Evolutionary conservation across 1,140 invertebrate genomes (phyloP).

Genomic region (Ridgeia piscesae): DNA sequence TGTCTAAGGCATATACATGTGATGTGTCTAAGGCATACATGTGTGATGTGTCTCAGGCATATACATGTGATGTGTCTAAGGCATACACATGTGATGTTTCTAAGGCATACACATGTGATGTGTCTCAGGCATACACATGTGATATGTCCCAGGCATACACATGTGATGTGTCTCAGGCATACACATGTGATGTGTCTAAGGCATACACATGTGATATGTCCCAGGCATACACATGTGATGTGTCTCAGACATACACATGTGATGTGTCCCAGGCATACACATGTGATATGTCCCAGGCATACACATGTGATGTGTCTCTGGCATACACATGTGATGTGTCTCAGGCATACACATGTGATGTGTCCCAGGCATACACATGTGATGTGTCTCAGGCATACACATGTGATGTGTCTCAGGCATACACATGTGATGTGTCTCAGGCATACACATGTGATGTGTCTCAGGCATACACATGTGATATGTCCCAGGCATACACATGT

Average conservation of each 20-base stretch:
- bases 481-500: background rate
- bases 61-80: background rate
- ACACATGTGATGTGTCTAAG: background rate
- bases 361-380: background rate
- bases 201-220: too few species aligned
- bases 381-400: background rate
- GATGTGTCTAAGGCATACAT: too few species aligned
- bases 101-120: background rate
- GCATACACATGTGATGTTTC: background rate
- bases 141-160: background rate
- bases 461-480: background rate
- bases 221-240: background rate
- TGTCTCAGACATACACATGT: background rate
- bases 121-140: background rate
- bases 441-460: background rate
- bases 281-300: background rate
- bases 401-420: too few species aligned
- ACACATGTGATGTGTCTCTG: too few species aligned
- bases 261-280: background rate
- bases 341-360: background rate
- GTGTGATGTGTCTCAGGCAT: background rate
- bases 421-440: background rate
- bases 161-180: background rate
- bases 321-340: background rate
- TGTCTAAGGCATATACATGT: background rate